phyloP scores from a whole-genome alignment of 92 coral and sea anemone species.

The Actinostola sp. region DNA sequence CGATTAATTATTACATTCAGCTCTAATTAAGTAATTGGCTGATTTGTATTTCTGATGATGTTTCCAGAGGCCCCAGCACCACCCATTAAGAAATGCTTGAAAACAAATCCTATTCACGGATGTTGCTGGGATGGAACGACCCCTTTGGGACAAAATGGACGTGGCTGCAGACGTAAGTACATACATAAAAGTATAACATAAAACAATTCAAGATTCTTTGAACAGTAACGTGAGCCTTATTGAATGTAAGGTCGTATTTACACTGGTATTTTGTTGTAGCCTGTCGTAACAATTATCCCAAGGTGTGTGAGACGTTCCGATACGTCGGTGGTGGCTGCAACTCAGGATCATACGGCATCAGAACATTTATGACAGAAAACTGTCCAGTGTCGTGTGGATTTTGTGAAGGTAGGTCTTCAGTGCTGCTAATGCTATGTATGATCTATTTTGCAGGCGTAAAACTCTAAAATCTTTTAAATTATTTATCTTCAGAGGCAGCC shows the following conservation, averaged over 20 bases:
- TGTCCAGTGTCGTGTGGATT: slow-evolving; percentile 16
- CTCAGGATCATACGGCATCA: slow-evolving; percentile 23
- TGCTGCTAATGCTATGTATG: no score
- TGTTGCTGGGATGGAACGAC: slow-evolving; percentile 36
- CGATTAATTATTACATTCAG: not conserved
- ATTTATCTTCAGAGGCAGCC: no score
- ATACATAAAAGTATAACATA: no score
- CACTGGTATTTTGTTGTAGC: no score
- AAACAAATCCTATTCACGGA: not conserved
- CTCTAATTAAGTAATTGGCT: not conserved
- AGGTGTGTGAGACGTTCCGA: slow-evolving; percentile 2
- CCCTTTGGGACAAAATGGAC: slow-evolving; percentile 16
- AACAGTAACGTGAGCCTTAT: no score
- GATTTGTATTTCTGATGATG: not conserved
- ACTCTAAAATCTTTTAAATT: no score
- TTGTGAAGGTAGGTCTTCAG: slow-evolving; percentile 10
- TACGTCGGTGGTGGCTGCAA: slow-evolving; percentile 19
- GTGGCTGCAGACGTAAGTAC: slow-evolving; percentile 29
- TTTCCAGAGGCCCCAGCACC: slow-evolving; percentile 24
- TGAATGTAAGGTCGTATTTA: no score
- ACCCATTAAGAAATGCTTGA: slow-evolving; percentile 10
- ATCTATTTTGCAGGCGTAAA: no score
- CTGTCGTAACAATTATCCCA: slow-evolving; percentile 1
- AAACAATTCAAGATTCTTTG: no score
- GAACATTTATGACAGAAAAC: not conserved